These are phyloP conservation scores for Macrophya annulata DNA, from an alignment of 2,888 invertebrate species.

Conservation along the genomic window DNA sequence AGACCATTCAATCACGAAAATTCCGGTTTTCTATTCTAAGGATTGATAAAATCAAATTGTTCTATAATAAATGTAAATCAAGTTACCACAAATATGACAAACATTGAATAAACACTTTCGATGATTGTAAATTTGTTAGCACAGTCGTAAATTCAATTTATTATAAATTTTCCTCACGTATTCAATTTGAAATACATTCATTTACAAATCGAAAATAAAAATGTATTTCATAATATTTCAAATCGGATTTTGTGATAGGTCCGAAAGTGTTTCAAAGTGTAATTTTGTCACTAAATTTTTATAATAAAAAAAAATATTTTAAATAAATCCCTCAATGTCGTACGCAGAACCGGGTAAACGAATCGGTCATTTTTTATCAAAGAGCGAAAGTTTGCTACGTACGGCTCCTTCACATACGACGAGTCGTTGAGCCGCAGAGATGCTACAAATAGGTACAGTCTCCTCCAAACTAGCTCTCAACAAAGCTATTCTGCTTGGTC, in stretches of 20 bases:
- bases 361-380: constrained; percentile 85
- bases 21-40: neutral
- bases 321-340: constrained; percentile 59
- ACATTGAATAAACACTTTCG: neutral
- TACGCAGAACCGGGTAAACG: constrained; percentile 52
- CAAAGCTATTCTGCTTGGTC: constrained; percentile 73
- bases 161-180: neutral
- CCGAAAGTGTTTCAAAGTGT: neutral
- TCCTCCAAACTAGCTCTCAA: constrained; percentile 76
- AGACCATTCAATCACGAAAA: neutral
- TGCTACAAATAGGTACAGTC: constrained; percentile 80
- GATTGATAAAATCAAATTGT: too few relatives aligned
- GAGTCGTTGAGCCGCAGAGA: constrained; percentile 84
- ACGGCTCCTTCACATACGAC: constrained; percentile 94
- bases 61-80: neutral
- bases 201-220: neutral
- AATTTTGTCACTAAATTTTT: neutral
- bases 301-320: neutral
- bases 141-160: neutral
- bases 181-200: neutral
- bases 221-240: neutral
- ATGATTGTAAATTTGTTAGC: neutral
- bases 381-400: constrained; percentile 91
- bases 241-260: neutral
- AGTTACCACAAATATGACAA: neutral